Percentiles rank a stretch among this genome's conserved stretches.
Conservation (phyloP, 23 tunicate genomes). For the Styela clava region DNA sequence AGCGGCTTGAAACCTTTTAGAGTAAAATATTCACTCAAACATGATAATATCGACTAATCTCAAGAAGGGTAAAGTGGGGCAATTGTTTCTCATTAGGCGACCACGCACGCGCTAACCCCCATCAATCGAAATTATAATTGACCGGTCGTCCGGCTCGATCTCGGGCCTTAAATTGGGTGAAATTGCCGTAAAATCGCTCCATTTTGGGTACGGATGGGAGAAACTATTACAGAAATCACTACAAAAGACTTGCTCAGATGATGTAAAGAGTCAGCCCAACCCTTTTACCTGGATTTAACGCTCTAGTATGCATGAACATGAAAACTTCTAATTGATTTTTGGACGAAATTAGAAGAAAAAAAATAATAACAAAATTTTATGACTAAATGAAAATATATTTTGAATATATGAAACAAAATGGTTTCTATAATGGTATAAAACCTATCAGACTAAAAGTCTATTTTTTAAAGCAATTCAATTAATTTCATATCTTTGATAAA, state of each 20-base stretch:
- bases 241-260: not conserved
- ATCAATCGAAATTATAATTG: constrained; percentile 34
- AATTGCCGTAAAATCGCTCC: constrained; percentile 41
- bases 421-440: no score
- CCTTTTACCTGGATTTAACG: not conserved
- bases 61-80: constrained; percentile 10
- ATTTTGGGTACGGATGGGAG: constrained; percentile 15
- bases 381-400: not conserved
- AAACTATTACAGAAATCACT: not conserved
- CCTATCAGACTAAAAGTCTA: no score
- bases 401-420: not conserved
- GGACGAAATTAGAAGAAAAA: not conserved
- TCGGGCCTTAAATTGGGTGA: constrained; percentile 33
- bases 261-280: not conserved
- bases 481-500: no score
- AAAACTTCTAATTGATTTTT: not conserved
- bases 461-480: no score
- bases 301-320: not conserved
- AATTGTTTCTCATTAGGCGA: constrained; percentile 16
- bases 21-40: not conserved
- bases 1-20: not conserved
- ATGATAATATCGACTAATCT: constrained; percentile 2
- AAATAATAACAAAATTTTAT: no score
- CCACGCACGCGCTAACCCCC: constrained; percentile 9
- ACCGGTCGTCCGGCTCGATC: constrained; percentile 28